Conservation (phyloP, 2,113 vertebrate genomes). For the Nyctereutes procyonoides region DNA sequence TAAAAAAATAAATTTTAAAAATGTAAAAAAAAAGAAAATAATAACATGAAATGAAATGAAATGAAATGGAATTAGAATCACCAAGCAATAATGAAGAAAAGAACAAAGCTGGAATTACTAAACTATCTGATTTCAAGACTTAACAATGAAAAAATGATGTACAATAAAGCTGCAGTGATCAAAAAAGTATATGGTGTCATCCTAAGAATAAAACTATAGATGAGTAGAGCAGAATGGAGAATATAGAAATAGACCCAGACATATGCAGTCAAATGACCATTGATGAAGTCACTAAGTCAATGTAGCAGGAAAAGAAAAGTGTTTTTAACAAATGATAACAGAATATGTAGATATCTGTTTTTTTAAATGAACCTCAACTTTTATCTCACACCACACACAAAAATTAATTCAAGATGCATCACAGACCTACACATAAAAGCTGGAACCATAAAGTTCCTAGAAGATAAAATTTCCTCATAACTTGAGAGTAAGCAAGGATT, state of each 20-base stretch:
- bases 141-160: not conserved
- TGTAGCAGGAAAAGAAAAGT: not conserved
- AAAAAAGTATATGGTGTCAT: not conserved
- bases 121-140: not conserved
- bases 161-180: not conserved
- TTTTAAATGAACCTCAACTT: not conserved
- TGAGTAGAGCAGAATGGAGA: not conserved
- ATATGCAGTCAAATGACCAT: not conserved
- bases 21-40: too few species aligned
- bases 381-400: not conserved
- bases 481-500: not conserved
- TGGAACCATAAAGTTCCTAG: not conserved
- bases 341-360: not conserved
- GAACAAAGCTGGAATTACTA: not conserved
- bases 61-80: not conserved
- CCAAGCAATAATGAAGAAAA: not conserved
- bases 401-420: not conserved
- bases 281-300: constrained; percentile 17
- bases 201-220: not conserved
- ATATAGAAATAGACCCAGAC: not conserved
- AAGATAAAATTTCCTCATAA: not conserved
- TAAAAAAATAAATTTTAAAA: too few species aligned
- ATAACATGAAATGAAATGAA: too few species aligned
- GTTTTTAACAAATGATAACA: not conserved
- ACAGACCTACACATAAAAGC: not conserved